Evolutionary conservation across 2,888 invertebrate species (phyloP).

Genomic region (Mythimna vitellina): DNA sequence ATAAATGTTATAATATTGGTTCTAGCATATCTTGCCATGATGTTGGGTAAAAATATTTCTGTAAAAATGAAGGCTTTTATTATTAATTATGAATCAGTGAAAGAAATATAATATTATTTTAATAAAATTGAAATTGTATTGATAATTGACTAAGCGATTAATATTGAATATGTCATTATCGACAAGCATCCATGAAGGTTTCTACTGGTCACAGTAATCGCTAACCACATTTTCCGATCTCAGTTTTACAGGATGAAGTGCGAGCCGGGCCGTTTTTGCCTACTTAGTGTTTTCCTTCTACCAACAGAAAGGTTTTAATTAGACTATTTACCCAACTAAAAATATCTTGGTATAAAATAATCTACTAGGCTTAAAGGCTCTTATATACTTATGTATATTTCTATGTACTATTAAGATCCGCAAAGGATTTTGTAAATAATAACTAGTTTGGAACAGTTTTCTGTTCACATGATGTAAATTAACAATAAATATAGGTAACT

Average conservation of each 20-base stretch:
- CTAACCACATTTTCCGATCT: neutral
- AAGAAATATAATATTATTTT: too few species aligned
- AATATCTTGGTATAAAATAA: constrained; percentile 39
- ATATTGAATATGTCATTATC: neutral
- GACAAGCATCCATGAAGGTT: constrained; percentile 2
- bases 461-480: constrained; percentile 54
- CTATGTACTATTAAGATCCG: constrained; percentile 22
- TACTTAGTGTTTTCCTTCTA: constrained; percentile 66
- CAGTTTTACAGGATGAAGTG: constrained; percentile 41
- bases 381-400: constrained; percentile 33
- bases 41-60: too few species aligned
- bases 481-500: constrained; percentile 49
- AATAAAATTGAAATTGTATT: too few species aligned
- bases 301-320: constrained; percentile 52
- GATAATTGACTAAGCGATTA: too few species aligned
- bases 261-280: constrained; percentile 37
- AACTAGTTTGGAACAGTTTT: constrained; percentile 56
- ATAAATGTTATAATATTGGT: too few species aligned
- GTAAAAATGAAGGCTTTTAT: too few species aligned
- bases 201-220: neutral
- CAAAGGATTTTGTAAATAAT: constrained; percentile 50
- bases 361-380: constrained; percentile 42
- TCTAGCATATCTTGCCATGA: too few species aligned
- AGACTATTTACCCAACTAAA: constrained; percentile 21
- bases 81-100: too few species aligned